These are phyloP conservation scores for Teleogryllus oceanicus DNA, from an alignment of 2,888 invertebrate genomes.

Conservation along the genomic window DNA sequence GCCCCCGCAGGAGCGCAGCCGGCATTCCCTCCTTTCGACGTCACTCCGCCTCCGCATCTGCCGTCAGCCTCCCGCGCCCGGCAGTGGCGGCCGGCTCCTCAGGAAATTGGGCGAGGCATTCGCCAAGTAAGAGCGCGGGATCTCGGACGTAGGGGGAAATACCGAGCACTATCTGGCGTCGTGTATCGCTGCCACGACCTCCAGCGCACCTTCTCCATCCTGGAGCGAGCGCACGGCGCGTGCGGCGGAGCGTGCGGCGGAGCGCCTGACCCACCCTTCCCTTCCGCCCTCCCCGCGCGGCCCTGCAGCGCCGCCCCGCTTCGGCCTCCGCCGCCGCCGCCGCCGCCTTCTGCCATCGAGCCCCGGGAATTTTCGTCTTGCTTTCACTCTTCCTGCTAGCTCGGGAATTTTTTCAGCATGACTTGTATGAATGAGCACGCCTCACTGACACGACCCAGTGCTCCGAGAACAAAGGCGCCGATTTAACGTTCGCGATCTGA, in stretches of 20 bases:
- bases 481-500: neutral
- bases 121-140: too few relatives aligned
- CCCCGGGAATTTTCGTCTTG: neutral
- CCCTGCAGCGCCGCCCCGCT: neutral
- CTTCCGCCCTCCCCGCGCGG: neutral
- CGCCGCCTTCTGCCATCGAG: neutral
- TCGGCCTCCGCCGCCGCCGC: neutral
- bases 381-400: neutral
- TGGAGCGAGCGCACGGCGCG: neutral
- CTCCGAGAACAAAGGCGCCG: slow-evolving; percentile 1
- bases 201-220: neutral
- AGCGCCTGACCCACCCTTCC: neutral
- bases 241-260: neutral
- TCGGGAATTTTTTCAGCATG: neutral
- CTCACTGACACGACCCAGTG: neutral
- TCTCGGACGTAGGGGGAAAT: neutral
- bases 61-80: too few relatives aligned
- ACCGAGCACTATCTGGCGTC: slow-evolving; percentile 6
- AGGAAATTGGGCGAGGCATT: too few relatives aligned
- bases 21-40: too few relatives aligned
- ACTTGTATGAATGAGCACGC: neutral
- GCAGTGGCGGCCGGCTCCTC: too few relatives aligned
- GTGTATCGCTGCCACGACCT: slow-evolving; percentile 11
- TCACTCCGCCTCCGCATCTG: too few relatives aligned
- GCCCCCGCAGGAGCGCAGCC: too few relatives aligned